These are phyloP conservation scores for Campylomormyrus tamandua DNA, from an alignment of 2,113 vertebrate species.

Conservation along the genomic window DNA sequence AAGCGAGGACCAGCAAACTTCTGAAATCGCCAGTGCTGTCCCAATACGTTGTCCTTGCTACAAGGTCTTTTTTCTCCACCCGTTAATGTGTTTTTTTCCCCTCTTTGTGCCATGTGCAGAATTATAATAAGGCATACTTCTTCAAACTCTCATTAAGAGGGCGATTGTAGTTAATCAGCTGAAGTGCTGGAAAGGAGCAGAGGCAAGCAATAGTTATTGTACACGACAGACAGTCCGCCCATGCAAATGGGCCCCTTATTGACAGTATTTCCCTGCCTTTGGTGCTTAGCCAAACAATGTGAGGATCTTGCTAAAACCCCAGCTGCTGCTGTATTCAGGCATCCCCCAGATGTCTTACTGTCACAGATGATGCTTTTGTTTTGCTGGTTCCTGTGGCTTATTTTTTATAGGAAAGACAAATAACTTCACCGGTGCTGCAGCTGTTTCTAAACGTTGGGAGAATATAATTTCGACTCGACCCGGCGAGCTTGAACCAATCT, in stretches of 20 bases:
- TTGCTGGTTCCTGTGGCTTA: background rate
- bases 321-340: conserved; percentile 35
- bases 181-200: background rate
- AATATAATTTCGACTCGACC: background rate
- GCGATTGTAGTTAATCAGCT: background rate
- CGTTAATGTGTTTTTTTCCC: background rate
- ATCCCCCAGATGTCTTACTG: conserved; percentile 21
- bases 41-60: background rate
- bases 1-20: background rate
- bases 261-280: background rate
- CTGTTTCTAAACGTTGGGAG: background rate
- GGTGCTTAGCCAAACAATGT: conserved; percentile 18
- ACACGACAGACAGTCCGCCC: background rate
- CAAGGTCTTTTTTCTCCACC: background rate
- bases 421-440: background rate
- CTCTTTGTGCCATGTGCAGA: background rate
- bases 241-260: background rate
- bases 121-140: background rate
- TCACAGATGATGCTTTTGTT: conserved; percentile 32
- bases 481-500: background rate
- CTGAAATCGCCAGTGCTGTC: background rate
- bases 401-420: background rate
- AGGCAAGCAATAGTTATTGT: background rate
- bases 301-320: conserved; percentile 29
- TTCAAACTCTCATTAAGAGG: background rate